Evolutionary conservation across 2,113 vertebrate genomes (phyloP).

Genomic region (Salvelinus alpinus): DNA sequence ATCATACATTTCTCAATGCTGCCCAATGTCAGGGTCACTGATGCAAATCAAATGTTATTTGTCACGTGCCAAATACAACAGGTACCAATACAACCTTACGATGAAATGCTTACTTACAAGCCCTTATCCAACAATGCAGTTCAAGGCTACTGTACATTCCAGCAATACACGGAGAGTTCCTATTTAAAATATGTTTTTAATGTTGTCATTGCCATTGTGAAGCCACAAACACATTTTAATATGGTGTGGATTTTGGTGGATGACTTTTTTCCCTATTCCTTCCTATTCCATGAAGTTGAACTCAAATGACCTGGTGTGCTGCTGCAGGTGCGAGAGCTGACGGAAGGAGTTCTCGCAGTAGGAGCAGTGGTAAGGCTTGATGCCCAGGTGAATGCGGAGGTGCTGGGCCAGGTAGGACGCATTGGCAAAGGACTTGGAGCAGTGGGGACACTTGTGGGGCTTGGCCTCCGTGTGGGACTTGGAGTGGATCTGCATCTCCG

Average conservation of each 20-base stretch:
- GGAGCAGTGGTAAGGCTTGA: constrained; percentile 98
- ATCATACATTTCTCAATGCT: too few species aligned
- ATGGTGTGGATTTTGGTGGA: too few species aligned
- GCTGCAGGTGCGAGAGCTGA: constrained; percentile 97
- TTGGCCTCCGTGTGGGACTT: constrained; percentile 99
- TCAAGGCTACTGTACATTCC: too few species aligned
- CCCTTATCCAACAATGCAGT: too few species aligned
- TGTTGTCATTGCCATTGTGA: not conserved
- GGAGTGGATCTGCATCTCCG: constrained; percentile 99
- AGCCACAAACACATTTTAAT: not conserved
- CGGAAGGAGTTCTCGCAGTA: constrained; percentile 98
- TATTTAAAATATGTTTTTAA: not conserved
- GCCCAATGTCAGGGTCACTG: too few species aligned
- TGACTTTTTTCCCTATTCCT: too few species aligned
- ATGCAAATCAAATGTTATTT: too few species aligned
- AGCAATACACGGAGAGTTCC: too few species aligned
- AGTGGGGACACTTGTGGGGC: constrained; percentile 99
- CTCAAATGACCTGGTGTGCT: constrained; percentile 89
- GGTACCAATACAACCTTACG: too few species aligned
- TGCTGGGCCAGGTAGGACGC: constrained; percentile 97
- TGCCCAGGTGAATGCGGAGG: constrained; percentile 96
- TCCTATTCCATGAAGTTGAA: too few species aligned
- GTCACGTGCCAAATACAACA: too few species aligned
- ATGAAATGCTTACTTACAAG: too few species aligned
- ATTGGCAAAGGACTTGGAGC: constrained; percentile 98